Percentiles rank a stretch among this genome's conserved stretches.
Conservation (phyloP, 2,113 vertebrate species). For the Epinephelus lanceolatus region DNA sequence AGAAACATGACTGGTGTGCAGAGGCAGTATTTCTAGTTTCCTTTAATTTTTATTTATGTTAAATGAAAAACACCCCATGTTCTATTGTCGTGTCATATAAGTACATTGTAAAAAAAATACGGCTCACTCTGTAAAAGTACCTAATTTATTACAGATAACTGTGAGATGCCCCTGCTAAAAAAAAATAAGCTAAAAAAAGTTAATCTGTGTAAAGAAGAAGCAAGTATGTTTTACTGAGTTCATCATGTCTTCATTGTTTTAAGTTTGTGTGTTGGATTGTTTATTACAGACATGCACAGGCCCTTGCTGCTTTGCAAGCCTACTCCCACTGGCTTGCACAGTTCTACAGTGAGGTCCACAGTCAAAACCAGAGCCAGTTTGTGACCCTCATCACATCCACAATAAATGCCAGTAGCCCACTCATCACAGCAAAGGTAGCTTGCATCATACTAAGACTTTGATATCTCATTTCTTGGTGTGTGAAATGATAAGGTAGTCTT, state of each 20-base stretch:
- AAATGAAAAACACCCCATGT: too few relatives aligned
- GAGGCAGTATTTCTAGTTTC: too few relatives aligned
- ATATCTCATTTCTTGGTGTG: too few relatives aligned
- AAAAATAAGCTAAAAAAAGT: too few relatives aligned
- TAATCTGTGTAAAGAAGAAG: neutral
- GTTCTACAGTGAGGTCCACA: slow-evolving; percentile 95
- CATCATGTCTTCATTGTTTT: neutral
- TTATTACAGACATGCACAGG: slow-evolving; percentile 92
- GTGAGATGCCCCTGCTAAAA: too few relatives aligned
- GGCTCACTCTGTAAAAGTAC: too few relatives aligned
- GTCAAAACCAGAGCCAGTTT: slow-evolving; percentile 93
- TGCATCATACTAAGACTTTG: neutral
- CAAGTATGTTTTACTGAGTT: slow-evolving; percentile 1
- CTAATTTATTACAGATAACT: too few relatives aligned
- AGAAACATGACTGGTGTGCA: too few relatives aligned
- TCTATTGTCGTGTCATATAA: too few relatives aligned
- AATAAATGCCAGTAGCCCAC: slow-evolving; percentile 92
- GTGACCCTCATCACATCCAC: slow-evolving; percentile 93
- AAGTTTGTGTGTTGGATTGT: slow-evolving; percentile 8
- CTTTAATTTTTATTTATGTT: too few relatives aligned
- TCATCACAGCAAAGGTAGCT: slow-evolving; percentile 95
- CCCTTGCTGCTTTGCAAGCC: slow-evolving; percentile 95
- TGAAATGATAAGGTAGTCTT: too few relatives aligned
- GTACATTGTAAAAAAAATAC: too few relatives aligned
- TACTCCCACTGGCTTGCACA: slow-evolving; percentile 97